Evolutionary conservation across 2,888 invertebrate genomes (phyloP), one percentile per base, ranked within the genome.

Genomic region (Hydrotaea diabolus): DNA sequence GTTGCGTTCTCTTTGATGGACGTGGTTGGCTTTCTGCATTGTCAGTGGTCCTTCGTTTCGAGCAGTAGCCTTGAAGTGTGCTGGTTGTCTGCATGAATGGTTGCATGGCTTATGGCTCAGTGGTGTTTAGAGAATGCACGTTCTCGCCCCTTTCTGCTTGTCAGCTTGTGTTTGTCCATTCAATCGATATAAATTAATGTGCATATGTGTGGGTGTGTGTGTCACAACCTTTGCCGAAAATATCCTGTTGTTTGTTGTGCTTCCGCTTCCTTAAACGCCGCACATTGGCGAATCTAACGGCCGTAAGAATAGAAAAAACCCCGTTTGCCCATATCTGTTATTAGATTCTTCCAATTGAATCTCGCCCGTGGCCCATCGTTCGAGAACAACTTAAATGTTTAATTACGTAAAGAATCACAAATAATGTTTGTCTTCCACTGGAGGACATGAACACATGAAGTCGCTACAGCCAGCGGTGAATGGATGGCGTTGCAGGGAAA

Each of bases 331-430:
- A 31, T 31, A 4, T 31, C 31, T 2, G 7, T 7, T 31, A 55
- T 55, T 55, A 55, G 17, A n/a, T n/a, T 2, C 53, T 43, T 43
- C 9, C 43, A 43, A 3, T 43, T 7, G 31, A 31, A 31, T 31
- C 31, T 4, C 53, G 53, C 1, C 19, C 17, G 53, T n/a, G 5
- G 53, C 13, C 39, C 4, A 46, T 49, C 15, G 49, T 15, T 23
- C n/a, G 26, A 46, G 46, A 26, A 31, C 2, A 31, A 31, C 31
- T 31, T 31, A 69, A 23, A 69, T 13, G 23, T 43, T 46, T 59
- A 74, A 74, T 74, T 74, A 62, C 59, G 17, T 49, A 59, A 74
- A 74, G 74, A 53, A 71, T 49, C 21, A 49, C 21, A 49, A n/a
- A 49, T 15, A 69, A 55, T 21, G 19, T 31, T 15, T 9, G 36